Conservation (phyloP, 2,113 vertebrate genomes). For the Zosterops borbonicus region DNA sequence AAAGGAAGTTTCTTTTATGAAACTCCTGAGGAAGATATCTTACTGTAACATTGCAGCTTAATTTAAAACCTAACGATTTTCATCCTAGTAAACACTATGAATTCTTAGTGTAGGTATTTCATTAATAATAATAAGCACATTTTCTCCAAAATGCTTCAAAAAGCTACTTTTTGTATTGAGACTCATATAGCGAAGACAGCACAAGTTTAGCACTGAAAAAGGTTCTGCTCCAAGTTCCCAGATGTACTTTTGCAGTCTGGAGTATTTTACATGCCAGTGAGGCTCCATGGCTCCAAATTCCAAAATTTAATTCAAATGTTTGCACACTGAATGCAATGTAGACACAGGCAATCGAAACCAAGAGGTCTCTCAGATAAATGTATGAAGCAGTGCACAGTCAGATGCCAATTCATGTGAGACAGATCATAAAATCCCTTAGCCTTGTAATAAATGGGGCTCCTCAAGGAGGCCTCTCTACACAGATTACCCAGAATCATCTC, state of each 20-base stretch:
- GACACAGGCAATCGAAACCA: background rate
- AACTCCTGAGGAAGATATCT: background rate
- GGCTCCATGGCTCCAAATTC: background rate
- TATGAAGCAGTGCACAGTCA: background rate
- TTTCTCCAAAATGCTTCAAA: background rate
- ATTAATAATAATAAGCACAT: background rate
- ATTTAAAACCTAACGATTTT: background rate
- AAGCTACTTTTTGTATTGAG: background rate
- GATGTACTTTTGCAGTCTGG: background rate
- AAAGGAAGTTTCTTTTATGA: background rate
- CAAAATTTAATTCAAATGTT: slow-evolving; percentile 2
- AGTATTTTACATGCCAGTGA: background rate
- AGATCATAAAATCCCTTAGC: background rate
- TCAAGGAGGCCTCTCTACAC: background rate
- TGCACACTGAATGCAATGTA: background rate
- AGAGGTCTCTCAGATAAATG: background rate
- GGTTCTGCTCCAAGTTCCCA: background rate
- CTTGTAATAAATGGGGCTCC: background rate
- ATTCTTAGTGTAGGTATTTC: background rate
- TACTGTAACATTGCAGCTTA: background rate
- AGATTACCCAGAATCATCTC: background rate
- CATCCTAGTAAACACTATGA: background rate
- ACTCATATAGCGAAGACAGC: background rate
- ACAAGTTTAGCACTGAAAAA: background rate
- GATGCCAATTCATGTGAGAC: background rate